Evolutionary conservation across 2,113 vertebrate genomes (phyloP).

Genomic region (Galemys pyrenaicus): DNA sequence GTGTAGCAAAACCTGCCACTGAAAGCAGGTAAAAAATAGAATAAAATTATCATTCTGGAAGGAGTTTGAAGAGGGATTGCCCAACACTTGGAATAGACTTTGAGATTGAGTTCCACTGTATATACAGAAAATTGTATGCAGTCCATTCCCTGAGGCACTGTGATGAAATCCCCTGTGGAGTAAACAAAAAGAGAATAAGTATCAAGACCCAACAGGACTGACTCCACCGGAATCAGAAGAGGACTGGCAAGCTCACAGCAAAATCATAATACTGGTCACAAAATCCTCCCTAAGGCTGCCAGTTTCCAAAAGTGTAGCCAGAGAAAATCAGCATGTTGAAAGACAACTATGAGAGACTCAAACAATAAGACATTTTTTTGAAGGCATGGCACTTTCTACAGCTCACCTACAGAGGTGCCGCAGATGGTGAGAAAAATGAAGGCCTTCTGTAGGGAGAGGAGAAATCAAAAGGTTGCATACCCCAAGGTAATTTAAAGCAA

Average conservation of each 20-base stretch:
- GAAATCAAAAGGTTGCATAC: neutral
- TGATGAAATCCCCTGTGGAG: constrained; percentile 73
- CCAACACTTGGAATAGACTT: constrained; percentile 56
- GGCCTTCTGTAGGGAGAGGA: neutral
- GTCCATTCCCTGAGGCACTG: constrained; percentile 65
- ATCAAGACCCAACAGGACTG: constrained; percentile 77
- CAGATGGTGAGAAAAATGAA: neutral
- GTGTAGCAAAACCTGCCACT: neutral
- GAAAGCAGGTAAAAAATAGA: neutral
- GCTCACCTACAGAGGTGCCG: neutral
- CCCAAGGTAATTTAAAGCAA: neutral
- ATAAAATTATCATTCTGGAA: constrained; percentile 52
- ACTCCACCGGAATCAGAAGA: constrained; percentile 55
- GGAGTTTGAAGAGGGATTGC: constrained; percentile 48
- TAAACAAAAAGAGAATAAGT: constrained; percentile 72
- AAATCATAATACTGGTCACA: constrained; percentile 62
- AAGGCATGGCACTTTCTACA: neutral
- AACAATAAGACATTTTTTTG: neutral
- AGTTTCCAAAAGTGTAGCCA: constrained; percentile 66
- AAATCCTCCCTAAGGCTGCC: constrained; percentile 66
- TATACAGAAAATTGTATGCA: constrained; percentile 51
- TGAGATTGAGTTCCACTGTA: constrained; percentile 21
- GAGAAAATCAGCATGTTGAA: constrained; percentile 54
- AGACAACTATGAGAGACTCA: constrained; percentile 54
- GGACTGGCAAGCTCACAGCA: constrained; percentile 58